Percentiles rank a stretch among this genome's conserved stretches.
Conservation (phyloP, 2,797 vertebrate genomes). For the Remorina albescens region DNA sequence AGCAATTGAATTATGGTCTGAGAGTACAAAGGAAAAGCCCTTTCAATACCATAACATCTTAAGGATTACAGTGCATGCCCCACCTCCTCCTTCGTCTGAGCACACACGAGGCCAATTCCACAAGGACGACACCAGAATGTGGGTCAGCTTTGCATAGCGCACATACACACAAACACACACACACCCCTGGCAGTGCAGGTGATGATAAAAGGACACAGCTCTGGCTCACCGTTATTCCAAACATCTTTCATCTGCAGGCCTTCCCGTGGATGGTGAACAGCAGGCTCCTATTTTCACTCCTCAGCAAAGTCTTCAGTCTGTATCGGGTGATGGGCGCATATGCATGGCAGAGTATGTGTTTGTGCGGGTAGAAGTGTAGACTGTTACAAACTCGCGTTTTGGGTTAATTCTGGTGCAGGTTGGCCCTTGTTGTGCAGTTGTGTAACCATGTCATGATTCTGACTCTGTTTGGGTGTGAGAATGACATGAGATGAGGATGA, state of each 20-base stretch:
- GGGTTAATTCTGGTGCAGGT: slow-evolving; percentile 56
- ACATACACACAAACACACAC: neutral
- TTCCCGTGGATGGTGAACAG: slow-evolving; percentile 49
- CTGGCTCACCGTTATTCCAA: slow-evolving; percentile 51
- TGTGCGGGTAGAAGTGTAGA: slow-evolving; percentile 14
- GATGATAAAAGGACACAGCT: slow-evolving; percentile 43
- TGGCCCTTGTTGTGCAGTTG: slow-evolving; percentile 17
- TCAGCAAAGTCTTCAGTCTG: slow-evolving; percentile 62
- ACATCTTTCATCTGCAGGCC: slow-evolving; percentile 64
- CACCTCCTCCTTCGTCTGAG: neutral
- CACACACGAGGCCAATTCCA: slow-evolving; percentile 59
- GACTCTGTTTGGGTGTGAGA: slow-evolving; percentile 22
- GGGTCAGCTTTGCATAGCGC: slow-evolving; percentile 66
- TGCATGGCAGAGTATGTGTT: slow-evolving; percentile 19
- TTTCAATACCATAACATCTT: slow-evolving; percentile 58
- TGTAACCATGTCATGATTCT: neutral
- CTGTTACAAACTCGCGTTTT: slow-evolving; percentile 54
- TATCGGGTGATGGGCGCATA: slow-evolving; percentile 39
- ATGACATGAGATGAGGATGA: slow-evolving; percentile 38
- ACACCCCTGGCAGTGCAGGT: slow-evolving; percentile 52
- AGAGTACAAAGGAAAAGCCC: slow-evolving; percentile 45
- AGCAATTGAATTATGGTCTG: slow-evolving; percentile 24
- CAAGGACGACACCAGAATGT: slow-evolving; percentile 59
- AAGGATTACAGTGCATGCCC: slow-evolving; percentile 50
- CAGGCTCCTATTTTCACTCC: slow-evolving; percentile 70